These are phyloP conservation scores for Paguma larvata DNA, from an alignment of 2,797 vertebrate species.

Conservation along the genomic window DNA sequence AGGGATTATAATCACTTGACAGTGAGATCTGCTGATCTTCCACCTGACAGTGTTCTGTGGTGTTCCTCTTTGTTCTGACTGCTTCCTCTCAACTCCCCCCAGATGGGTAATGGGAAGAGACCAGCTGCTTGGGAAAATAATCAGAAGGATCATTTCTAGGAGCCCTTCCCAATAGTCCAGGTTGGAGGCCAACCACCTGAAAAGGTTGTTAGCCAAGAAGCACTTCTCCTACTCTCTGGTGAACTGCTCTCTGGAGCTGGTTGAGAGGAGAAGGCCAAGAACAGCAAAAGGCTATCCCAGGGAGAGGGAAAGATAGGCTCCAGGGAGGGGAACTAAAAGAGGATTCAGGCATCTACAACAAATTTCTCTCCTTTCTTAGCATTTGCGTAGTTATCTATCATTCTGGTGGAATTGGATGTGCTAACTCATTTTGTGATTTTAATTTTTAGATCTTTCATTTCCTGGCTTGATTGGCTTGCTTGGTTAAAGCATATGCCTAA, in stretches of 20 bases:
- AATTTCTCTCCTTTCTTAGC: constrained; percentile 9
- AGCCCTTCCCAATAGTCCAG: constrained; percentile 75
- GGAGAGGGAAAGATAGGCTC: constrained; percentile 43
- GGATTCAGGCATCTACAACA: constrained; percentile 44
- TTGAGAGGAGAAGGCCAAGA: constrained; percentile 78
- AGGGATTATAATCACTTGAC: constrained; percentile 42
- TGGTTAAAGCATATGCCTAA: background rate
- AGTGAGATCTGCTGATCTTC: constrained; percentile 61
- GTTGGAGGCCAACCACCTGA: constrained; percentile 85
- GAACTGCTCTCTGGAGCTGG: constrained; percentile 76
- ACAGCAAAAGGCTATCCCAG: constrained; percentile 72
- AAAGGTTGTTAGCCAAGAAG: constrained; percentile 79
- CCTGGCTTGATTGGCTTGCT: constrained; percentile 13
- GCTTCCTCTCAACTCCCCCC: constrained; percentile 64
- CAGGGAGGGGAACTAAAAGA: constrained; percentile 57
- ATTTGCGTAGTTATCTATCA: constrained; percentile 36
- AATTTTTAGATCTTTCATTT: constrained; percentile 55
- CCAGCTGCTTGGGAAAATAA: constrained; percentile 78
- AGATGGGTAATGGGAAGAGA: constrained; percentile 68
- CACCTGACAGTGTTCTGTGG: constrained; percentile 73
- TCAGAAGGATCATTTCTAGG: constrained; percentile 68
- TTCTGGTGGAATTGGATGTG: constrained; percentile 19
- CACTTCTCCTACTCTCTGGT: constrained; percentile 70
- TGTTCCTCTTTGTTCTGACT: constrained; percentile 66
- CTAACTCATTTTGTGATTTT: constrained; percentile 32